phyloP scores from a whole-genome alignment of 2,113 vertebrate genomes.

The Petaurus breviceps region DNA sequence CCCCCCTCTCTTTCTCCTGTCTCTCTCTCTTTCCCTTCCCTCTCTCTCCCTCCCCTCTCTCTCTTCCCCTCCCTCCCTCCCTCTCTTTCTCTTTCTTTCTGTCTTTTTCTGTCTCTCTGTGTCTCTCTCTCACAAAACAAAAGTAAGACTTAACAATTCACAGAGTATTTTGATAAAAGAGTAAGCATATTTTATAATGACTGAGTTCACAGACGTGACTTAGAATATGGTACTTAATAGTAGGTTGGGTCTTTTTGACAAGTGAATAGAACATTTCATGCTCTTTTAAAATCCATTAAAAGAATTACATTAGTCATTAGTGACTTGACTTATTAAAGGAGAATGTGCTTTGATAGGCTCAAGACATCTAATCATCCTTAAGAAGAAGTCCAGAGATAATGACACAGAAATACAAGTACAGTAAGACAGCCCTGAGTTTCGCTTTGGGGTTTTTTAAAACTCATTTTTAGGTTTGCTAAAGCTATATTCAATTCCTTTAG shows the following conservation, averaged over 20 bases:
- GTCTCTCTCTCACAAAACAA: background rate
- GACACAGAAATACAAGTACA: background rate
- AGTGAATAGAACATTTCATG: background rate
- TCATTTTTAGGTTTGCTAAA: background rate
- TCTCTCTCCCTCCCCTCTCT: background rate
- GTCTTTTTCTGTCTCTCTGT: too few species aligned
- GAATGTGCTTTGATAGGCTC: background rate
- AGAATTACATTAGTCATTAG: background rate
- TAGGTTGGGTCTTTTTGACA: background rate
- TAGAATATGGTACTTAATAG: accelerated
- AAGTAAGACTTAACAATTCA: background rate
- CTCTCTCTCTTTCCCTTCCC: too few species aligned
- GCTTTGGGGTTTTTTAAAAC: background rate
- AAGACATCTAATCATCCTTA: background rate
- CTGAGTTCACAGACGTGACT: background rate
- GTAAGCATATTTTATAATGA: background rate
- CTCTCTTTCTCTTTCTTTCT: too few species aligned
- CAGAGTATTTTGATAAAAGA: background rate
- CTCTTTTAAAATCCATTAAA: background rate
- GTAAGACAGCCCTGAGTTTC: background rate
- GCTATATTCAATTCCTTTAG: background rate
- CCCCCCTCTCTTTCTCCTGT: too few species aligned
- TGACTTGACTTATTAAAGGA: background rate
- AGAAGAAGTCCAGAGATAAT: background rate
- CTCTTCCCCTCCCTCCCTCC: too few species aligned